A percentile compares a stretch with the other conserved stretches of the same genome.
These are phyloP conservation scores for Ceyx cyanopectus DNA, from an alignment of 2,113 vertebrate species.

Conservation along the genomic window DNA sequence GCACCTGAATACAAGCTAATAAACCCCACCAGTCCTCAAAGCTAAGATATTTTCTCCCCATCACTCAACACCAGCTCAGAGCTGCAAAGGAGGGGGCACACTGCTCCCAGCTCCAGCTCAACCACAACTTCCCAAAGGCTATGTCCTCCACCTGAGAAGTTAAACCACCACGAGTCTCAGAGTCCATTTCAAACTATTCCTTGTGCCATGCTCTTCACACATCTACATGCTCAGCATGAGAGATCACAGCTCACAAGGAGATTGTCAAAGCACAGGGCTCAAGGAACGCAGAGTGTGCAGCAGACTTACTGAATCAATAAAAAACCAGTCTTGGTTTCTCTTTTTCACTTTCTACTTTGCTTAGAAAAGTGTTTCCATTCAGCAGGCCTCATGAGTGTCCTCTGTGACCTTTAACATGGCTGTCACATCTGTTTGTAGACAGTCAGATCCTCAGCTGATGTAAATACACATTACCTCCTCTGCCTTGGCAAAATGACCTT, in stretches of 20 bases:
- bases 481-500: conserved; percentile 13
- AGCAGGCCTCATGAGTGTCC: neutral
- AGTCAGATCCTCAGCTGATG: neutral
- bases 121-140: neutral
- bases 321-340: neutral
- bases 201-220: neutral
- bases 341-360: conserved; percentile 25
- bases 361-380: conserved; percentile 8
- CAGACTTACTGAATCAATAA: neutral
- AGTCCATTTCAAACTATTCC: neutral
- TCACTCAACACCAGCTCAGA: conserved; percentile 6
- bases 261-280: neutral
- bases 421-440: neutral
- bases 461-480: neutral
- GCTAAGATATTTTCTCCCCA: conserved; percentile 27
- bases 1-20: neutral
- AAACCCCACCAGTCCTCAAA: conserved; percentile 10
- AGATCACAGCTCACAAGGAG: neutral
- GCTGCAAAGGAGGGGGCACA: neutral
- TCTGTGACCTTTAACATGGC: neutral
- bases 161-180: neutral
- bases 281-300: neutral
- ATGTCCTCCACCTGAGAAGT: neutral
- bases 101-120: neutral
- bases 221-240: neutral